Evolutionary conservation across 2,888 invertebrate genomes (phyloP), one percentile per base, ranked within the genome.

Genomic region (Apocheima hispidaria): DNA sequence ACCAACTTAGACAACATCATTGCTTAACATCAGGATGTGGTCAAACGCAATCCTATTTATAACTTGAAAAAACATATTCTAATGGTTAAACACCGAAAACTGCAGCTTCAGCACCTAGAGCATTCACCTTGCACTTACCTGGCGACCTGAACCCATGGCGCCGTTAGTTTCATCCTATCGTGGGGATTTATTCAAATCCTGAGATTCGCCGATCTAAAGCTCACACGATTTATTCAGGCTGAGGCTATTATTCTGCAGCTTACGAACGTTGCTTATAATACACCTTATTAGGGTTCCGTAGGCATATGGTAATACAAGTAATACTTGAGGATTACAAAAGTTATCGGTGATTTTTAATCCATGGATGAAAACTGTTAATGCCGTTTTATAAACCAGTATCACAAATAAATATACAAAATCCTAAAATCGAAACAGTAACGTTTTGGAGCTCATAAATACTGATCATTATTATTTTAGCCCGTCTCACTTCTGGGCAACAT

Each of bases 101-200:
- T 35, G 35, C 35, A 35, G 14, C 14, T 35, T 0, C 16, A 14
- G 14, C 20, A 18, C 10, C 18, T 20, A 20, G 38, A 10, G 10
- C 40, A 9, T 14, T 4, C 26, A 26, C 16, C 26, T 26, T 16
- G 43, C 43, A 33, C 12, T 33, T 33, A n/a, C 33, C 33, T 26
- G 26, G n/a, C n/a, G 33, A 33, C 12, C n/a, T 12, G 33, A n/a
- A 41, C 21, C 41, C 23, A 26, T 12, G 23, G 9, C 44, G 14
- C 60, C 54, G 60, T 64, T 66, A 60, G 60, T 56, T 64, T 46
- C 60, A 44, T 36, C 51, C 54, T 61, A 66, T 67, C 63, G 28
- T 33, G 36, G 10, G 51, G 56, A 43, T 60, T 68, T 69, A 63
- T 69, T 69, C 59, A 67, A 63, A 69, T 67, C 69, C 67, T 49